phyloP scores from a whole-genome alignment of 2,888 invertebrate genomes.

The Frankliniella intonsa region DNA sequence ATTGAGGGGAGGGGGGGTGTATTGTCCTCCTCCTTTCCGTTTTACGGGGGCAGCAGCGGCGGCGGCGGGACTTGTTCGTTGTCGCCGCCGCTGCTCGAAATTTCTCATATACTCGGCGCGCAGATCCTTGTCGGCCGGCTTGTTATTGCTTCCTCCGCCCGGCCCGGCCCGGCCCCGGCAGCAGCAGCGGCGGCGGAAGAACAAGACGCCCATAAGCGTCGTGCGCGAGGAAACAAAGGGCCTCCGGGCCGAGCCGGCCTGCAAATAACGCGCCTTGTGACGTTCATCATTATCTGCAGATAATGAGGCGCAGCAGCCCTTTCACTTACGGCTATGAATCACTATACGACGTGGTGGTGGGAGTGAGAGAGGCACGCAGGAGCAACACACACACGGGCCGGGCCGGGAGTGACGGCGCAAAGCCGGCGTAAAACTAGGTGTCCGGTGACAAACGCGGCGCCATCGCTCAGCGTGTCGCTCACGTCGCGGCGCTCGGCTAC shows the following conservation, averaged over 20 bases:
- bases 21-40: too few relatives aligned
- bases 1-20: too few relatives aligned
- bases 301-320: background rate
- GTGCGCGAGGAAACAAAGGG: background rate
- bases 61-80: too few relatives aligned
- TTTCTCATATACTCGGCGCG: background rate
- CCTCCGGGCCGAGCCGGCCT: background rate
- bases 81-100: background rate
- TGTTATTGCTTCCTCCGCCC: constrained; percentile 17
- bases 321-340: too few relatives aligned
- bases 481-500: too few relatives aligned
- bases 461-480: too few relatives aligned
- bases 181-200: background rate
- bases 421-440: too few relatives aligned
- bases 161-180: too few relatives aligned
- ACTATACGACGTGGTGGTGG: too few relatives aligned
- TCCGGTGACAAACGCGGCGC: too few relatives aligned
- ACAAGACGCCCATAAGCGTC: background rate
- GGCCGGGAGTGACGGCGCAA: too few relatives aligned
- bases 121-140: background rate
- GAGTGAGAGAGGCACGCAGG: background rate
- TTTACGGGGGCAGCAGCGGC: too few relatives aligned
- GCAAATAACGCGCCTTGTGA: background rate
- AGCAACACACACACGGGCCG: background rate
- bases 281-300: background rate